Evolutionary conservation across 2,797 vertebrate genomes (phyloP), one percentile per base, ranked within the genome.

Genomic region (Mus spretus): DNA sequence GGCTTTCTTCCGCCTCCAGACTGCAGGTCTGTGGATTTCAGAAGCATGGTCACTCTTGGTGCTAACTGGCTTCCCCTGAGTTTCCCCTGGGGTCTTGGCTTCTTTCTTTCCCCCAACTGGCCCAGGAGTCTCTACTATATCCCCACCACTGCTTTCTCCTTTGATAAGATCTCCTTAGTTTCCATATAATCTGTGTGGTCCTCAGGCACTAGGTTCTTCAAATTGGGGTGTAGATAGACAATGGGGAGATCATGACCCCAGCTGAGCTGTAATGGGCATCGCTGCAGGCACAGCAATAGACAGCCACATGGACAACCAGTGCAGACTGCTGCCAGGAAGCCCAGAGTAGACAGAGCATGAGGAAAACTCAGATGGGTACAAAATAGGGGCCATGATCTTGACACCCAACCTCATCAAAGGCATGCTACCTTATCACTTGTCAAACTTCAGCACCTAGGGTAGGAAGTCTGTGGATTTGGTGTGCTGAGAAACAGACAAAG

Each of bases 1-100:
- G 40, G 55, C 24, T 81, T 61, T 61, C 44, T 17, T 50, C 24
- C 10, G 15, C 15, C 40, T 22, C 31, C 37, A 65, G 61, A 26
- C 34, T 11, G 22, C 4, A 78, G 8, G 20, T 31, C 55, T 40
- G 6, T 61, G 74, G 11, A 12, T 10, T n/a, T 28, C 14, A 6
- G 40, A 4, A n/a, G 1, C 3, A 34, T 6, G 5, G 40, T n/a
- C 31, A 14, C 0, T 0, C 26, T 63, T 0, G 14, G 15, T 12
- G 20, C n/a, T 12, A 31, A 19, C 12, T 8, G 4, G 10, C 15
- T n/a, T 72, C 47, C 19, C 22, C 53, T 1, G 5, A 7, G 4
- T 31, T 82, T 82, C 47, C 61, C 67, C 24, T 9, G 4, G 65
- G 13, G 28, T 67, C 40, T 59, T 63, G 19, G 34, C 57, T 63